phyloP scores from a whole-genome alignment of 2,888 invertebrate species.

The Athetis lepigone region DNA sequence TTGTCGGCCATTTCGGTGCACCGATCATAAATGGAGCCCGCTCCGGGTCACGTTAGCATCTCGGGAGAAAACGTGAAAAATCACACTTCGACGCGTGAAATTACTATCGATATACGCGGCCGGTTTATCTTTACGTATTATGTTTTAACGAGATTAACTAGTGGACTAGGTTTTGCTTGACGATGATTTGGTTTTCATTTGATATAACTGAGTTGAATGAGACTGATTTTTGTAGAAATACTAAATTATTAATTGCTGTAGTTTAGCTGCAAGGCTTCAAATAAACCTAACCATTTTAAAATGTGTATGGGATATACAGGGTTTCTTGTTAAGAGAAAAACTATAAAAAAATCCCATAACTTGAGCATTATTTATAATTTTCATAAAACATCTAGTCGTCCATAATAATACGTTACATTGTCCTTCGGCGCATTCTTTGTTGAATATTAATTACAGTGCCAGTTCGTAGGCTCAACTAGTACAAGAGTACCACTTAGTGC shows the following conservation, averaged over 20 bases:
- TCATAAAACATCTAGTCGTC: slow-evolving; percentile 18
- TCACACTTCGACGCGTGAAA: slow-evolving; percentile 88
- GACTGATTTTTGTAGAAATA: not conserved
- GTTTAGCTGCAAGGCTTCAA: not conserved
- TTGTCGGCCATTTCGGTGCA: slow-evolving; percentile 90
- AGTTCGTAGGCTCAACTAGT: slow-evolving; percentile 20
- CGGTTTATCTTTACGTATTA: slow-evolving; percentile 54
- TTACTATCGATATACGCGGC: slow-evolving; percentile 75
- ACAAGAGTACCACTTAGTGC: slow-evolving; percentile 50
- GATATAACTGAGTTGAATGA: slow-evolving; percentile 11
- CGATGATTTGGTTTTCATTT: slow-evolving; percentile 30
- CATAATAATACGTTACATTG: slow-evolving; percentile 12
- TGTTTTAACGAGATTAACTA: slow-evolving; percentile 59
- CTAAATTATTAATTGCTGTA: not conserved
- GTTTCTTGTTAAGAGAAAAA: slow-evolving; percentile 1
- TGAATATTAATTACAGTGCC: slow-evolving; percentile 45
- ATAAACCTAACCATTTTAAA: not conserved
- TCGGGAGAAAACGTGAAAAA: slow-evolving; percentile 89
- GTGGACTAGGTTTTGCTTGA: slow-evolving; percentile 21
- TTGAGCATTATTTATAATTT: not conserved
- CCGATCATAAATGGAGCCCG: slow-evolving; percentile 90
- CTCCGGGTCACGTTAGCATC: slow-evolving; percentile 89
- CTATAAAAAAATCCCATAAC: not conserved
- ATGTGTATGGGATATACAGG: no score
- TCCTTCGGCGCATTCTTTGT: slow-evolving; percentile 30